These are phyloP conservation scores for Cryptocheilus praepositus DNA, from an alignment of 2,888 invertebrate species.

Conservation along the genomic window DNA sequence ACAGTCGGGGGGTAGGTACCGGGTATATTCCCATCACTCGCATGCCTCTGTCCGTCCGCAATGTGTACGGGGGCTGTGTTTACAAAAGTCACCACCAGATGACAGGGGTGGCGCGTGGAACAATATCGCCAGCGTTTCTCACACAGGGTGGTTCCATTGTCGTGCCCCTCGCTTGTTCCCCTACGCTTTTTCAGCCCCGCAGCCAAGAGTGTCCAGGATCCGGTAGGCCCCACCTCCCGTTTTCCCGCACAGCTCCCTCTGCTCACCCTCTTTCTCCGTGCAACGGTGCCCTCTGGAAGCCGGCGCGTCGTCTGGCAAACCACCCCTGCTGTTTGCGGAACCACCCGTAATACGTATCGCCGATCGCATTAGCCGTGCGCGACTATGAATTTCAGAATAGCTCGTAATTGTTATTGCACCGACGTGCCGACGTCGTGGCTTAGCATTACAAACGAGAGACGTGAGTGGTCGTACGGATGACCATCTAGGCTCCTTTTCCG, in stretches of 20 bases:
- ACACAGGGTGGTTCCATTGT: conserved; percentile 65
- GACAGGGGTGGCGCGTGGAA: conserved; percentile 65
- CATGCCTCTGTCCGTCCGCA: conserved; percentile 32
- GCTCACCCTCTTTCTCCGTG: conserved; percentile 28
- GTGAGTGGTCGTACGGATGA: too few relatives aligned
- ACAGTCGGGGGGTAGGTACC: background rate
- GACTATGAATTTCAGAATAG: conserved; percentile 64
- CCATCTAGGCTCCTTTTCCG: too few relatives aligned
- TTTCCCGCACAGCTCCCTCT: background rate
- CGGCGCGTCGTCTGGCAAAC: conserved; percentile 31
- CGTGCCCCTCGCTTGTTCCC: conserved; percentile 42
- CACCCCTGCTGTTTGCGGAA: conserved; percentile 64
- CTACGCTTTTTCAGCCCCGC: conserved; percentile 41
- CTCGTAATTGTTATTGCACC: conserved; percentile 47
- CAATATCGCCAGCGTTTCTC: conserved; percentile 58
- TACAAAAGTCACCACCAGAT: conserved; percentile 74
- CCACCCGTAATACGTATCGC: conserved; percentile 67
- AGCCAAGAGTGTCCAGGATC: background rate
- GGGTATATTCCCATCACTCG: conserved; percentile 30
- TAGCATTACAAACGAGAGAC: background rate
- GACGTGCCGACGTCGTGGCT: conserved; percentile 2
- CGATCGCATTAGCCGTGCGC: conserved; percentile 65
- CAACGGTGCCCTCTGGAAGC: conserved; percentile 21
- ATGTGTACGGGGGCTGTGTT: conserved; percentile 54
- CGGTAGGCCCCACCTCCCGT: conserved; percentile 21